These are phyloP conservation scores for Cataglyphis albicans DNA, from an alignment of 2,888 invertebrate genomes.

Conservation along the genomic window DNA sequence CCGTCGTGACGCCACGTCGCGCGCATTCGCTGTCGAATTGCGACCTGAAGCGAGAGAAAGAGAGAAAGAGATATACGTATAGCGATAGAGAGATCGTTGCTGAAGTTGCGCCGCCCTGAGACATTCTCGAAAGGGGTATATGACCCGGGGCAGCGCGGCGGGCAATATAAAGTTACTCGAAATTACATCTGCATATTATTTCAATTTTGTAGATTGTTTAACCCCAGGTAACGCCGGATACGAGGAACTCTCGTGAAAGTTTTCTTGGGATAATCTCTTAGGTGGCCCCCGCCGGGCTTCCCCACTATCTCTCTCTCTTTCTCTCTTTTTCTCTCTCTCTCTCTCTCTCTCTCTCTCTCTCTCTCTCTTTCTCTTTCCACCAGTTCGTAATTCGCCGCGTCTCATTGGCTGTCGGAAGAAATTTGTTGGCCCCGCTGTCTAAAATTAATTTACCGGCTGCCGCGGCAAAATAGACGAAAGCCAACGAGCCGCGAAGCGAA, in stretches of 20 bases:
- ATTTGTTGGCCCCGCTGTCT: constrained; percentile 71
- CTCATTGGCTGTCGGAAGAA: constrained; percentile 74
- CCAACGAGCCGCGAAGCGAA: constrained; percentile 74
- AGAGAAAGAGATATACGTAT: not conserved
- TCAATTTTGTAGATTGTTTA: constrained; percentile 82
- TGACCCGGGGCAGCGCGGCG: constrained; percentile 53
- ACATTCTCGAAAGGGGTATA: constrained; percentile 63
- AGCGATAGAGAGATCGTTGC: constrained; percentile 64
- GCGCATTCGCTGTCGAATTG: constrained; percentile 17
- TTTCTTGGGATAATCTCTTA: constrained; percentile 77
- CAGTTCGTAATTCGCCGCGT: constrained; percentile 53
- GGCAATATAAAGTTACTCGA: constrained; percentile 80
- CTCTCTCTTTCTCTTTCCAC: not conserved
- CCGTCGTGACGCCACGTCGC: constrained; percentile 11
- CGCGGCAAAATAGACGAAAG: constrained; percentile 46
- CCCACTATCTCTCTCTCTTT: not conserved
- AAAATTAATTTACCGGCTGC: constrained; percentile 73
- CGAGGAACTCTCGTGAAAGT: constrained; percentile 69
- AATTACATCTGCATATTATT: constrained; percentile 83
- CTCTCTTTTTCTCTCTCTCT: not conserved
- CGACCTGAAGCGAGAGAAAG: not conserved
- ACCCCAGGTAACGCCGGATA: constrained; percentile 75
- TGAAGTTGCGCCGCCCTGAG: constrained; percentile 70
- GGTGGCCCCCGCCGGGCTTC: constrained; percentile 63
- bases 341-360: not conserved